Percentiles rank a stretch among this genome's conserved stretches.
phyloP scores from a whole-genome alignment of 2,888 invertebrate species.

The Drosophila histrio region DNA sequence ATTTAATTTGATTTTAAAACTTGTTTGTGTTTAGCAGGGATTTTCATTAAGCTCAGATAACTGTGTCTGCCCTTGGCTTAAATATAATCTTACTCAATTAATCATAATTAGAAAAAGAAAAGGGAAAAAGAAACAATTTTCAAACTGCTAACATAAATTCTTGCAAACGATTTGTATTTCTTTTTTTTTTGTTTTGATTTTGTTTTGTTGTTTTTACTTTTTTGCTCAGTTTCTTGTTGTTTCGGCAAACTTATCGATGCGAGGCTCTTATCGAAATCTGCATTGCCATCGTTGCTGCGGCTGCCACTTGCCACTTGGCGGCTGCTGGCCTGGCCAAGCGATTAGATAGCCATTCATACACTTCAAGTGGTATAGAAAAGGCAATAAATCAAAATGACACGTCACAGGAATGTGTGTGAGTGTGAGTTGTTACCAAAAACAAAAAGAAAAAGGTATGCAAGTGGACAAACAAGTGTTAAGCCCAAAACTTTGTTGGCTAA shows the following conservation, averaged over 20 bases:
- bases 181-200: not conserved
- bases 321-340: conserved; percentile 16
- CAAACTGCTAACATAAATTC: not conserved
- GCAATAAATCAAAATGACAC: conserved; percentile 43
- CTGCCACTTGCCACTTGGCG: conserved; percentile 27
- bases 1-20: not conserved
- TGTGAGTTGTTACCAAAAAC: conserved; percentile 4
- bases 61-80: not conserved
- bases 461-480: conserved; percentile 23
- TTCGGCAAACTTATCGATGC: conserved; percentile 34
- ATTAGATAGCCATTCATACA: conserved; percentile 38
- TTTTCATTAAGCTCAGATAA: not conserved
- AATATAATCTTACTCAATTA: not conserved
- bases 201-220: not conserved
- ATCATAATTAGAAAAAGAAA: not conserved
- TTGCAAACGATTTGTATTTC: not conserved
- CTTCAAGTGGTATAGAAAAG: conserved; percentile 22
- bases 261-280: conserved; percentile 47
- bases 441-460: not conserved
- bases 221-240: not conserved
- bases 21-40: not conserved
- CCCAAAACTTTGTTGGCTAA: conserved; percentile 38
- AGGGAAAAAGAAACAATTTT: not conserved
- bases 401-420: conserved; percentile 29
- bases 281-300: conserved; percentile 16